These are phyloP conservation scores for Drosophila fulvimacula DNA, from an alignment of 2,888 invertebrate species.

Conservation along the genomic window DNA sequence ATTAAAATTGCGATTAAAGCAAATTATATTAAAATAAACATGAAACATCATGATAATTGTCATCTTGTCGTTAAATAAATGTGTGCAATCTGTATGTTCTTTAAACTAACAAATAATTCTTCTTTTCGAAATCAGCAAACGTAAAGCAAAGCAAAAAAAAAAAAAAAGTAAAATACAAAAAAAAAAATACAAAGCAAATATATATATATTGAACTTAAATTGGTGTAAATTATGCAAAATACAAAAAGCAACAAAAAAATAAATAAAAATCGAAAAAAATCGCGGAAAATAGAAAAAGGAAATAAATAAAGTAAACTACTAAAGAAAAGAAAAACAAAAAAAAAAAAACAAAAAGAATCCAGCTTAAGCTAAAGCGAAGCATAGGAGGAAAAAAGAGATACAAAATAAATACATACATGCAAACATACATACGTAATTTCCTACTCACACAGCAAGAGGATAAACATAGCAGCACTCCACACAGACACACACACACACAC, in stretches of 20 bases:
- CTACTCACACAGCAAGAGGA: constrained; percentile 48
- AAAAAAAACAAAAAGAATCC: constrained; percentile 1
- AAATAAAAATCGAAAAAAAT: constrained; percentile 17
- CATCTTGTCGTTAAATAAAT: constrained; percentile 58
- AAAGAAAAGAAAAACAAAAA: not conserved
- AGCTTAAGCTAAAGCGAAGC: constrained; percentile 32
- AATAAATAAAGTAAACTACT: constrained; percentile 43
- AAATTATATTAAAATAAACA: constrained; percentile 24
- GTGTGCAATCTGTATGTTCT: constrained; percentile 56
- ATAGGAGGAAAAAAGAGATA: constrained; percentile 2
- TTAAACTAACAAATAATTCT: constrained; percentile 32
- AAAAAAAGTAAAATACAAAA: constrained; percentile 18
- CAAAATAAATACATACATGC: constrained; percentile 17
- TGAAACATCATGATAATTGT: constrained; percentile 45
- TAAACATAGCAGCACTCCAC: constrained; percentile 17
- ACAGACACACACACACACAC: constrained; percentile 15
- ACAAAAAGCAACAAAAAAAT: constrained; percentile 19
- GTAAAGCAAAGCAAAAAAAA: constrained; percentile 25
- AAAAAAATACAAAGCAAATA: constrained; percentile 12
- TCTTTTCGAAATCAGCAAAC: constrained; percentile 38
- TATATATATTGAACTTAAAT: constrained; percentile 61
- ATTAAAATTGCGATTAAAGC: constrained; percentile 12
- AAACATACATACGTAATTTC: constrained; percentile 65
- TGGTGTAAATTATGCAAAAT: constrained; percentile 69
- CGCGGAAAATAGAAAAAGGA: constrained; percentile 8